These are phyloP conservation scores for Proteles cristata DNA, from an alignment of 2,113 vertebrate genomes.

Conservation along the genomic window DNA sequence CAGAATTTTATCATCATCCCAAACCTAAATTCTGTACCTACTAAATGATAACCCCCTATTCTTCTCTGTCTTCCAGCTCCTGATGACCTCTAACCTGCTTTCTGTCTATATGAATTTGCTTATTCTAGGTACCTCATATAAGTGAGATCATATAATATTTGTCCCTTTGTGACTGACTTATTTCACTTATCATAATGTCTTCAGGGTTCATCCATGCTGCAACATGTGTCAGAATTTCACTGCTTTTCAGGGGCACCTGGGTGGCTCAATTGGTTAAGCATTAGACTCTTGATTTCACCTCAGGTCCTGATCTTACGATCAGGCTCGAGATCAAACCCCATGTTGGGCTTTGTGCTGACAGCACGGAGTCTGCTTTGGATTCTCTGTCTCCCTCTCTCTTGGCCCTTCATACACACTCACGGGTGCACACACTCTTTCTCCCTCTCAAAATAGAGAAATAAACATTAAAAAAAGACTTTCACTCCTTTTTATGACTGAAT, in stretches of 20 bases:
- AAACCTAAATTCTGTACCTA: neutral
- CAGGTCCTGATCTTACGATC: neutral
- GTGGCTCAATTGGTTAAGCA: neutral
- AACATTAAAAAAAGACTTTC: neutral
- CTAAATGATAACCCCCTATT: neutral
- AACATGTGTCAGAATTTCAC: neutral
- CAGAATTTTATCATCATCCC: neutral
- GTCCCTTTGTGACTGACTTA: neutral
- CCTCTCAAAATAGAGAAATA: too few species aligned
- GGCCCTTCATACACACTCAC: too few species aligned
- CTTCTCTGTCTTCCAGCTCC: neutral
- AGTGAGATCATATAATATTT: neutral
- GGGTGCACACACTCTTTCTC: too few species aligned
- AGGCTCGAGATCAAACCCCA: too few species aligned
- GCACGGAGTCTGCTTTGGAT: neutral
- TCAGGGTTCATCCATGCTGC: neutral
- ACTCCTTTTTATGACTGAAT: neutral
- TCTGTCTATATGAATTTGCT: neutral
- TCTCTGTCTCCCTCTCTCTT: neutral
- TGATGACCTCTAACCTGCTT: neutral
- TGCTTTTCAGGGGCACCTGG: neutral
- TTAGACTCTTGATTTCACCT: neutral
- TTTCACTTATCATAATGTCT: neutral
- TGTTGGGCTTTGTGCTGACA: neutral
- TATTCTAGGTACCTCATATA: neutral